Percentiles rank a stretch among this genome's conserved stretches.
Conservation (phyloP, 2,888 invertebrate genomes). For the Leptopterna dolabrata region DNA sequence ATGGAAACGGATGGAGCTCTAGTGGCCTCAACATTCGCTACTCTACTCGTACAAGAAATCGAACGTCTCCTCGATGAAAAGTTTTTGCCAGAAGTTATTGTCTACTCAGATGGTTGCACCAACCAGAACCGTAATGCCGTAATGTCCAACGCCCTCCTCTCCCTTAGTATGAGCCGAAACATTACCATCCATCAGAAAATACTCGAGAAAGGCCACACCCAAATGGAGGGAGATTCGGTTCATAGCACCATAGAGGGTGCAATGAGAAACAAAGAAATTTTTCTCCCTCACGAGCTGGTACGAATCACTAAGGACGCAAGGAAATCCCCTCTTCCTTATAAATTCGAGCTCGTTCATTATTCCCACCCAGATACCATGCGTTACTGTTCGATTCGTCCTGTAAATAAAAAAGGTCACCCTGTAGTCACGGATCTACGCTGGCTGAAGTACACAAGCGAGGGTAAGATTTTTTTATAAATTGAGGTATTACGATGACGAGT, state of each 20-base stretch:
- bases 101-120: slow-evolving; percentile 45
- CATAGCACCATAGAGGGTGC: slow-evolving; percentile 6
- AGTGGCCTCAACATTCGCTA: slow-evolving; percentile 23
- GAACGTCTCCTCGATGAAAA: neutral
- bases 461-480: neutral
- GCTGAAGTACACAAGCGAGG: neutral
- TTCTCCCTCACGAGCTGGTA: neutral
- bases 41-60: neutral
- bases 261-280: slow-evolving; percentile 1
- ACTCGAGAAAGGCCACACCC: slow-evolving; percentile 32
- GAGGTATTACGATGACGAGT: neutral
- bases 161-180: neutral
- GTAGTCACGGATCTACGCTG: slow-evolving; percentile 6
- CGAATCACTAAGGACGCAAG: neutral
- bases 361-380: neutral
- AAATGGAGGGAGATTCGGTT: slow-evolving; percentile 26
- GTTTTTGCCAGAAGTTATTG: neutral
- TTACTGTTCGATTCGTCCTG: slow-evolving; percentile 25
- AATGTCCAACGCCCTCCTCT: slow-evolving; percentile 14
- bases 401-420: slow-evolving; percentile 2
- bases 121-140: slow-evolving; percentile 37
- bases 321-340: neutral
- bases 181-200: slow-evolving; percentile 22
- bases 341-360: neutral
- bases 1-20: neutral